Conservation (phyloP, 2,797 vertebrate genomes). For the Centroberyx gerrardi region DNA sequence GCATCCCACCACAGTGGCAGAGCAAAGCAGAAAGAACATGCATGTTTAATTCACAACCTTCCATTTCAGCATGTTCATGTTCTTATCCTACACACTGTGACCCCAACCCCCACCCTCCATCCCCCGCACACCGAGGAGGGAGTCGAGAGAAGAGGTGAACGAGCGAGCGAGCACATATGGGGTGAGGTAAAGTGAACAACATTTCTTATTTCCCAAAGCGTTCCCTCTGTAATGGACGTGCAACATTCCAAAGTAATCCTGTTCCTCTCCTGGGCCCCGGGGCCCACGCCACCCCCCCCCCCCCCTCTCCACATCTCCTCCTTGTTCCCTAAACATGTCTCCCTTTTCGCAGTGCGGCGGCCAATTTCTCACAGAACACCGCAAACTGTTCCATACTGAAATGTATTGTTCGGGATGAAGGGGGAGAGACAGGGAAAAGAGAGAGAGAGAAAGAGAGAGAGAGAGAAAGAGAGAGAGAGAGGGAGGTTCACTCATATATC, state of each 20-base stretch:
- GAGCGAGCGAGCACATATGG: conserved; percentile 42
- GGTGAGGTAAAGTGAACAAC: conserved; percentile 59
- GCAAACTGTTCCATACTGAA: conserved; percentile 41
- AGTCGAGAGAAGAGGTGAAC: conserved; percentile 60
- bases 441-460: not conserved
- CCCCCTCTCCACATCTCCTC: conserved; percentile 29
- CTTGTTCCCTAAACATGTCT: conserved; percentile 46
- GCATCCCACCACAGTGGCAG: conserved; percentile 63
- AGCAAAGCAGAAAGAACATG: conserved; percentile 73
- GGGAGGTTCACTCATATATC: not conserved
- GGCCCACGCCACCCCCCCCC: conserved; percentile 3
- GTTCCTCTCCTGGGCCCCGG: conserved; percentile 58
- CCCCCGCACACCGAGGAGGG: conserved; percentile 40
- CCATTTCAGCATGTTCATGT: conserved; percentile 80
- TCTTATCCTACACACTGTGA: conserved; percentile 65
- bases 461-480: not conserved
- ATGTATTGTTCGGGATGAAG: conserved; percentile 22
- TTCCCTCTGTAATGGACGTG: conserved; percentile 69
- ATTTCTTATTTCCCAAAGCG: conserved; percentile 71
- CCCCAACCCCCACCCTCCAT: conserved; percentile 47
- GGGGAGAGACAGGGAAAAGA: conserved; percentile 2
- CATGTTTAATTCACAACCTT: conserved; percentile 85
- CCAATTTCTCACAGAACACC: conserved; percentile 38
- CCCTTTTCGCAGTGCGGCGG: conserved; percentile 36
- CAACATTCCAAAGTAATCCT: conserved; percentile 70